Evolutionary conservation across 1,140 invertebrate species (phyloP), one percentile per base, ranked within the genome.

Genomic region (Battus philenor): DNA sequence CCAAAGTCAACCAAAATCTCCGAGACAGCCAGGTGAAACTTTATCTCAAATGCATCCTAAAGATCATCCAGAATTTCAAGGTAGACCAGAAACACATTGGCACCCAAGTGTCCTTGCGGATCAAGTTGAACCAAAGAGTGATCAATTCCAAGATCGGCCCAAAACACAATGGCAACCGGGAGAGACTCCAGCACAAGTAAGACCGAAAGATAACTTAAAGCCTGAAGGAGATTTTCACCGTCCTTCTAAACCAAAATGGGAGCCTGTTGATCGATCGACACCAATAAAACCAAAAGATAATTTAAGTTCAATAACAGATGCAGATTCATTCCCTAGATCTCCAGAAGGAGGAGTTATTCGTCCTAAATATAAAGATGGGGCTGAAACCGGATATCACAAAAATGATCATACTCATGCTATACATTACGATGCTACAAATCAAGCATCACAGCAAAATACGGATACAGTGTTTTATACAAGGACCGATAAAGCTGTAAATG

Each of bases 171-270:
- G 87, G 49, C 86, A 88, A 61, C 69, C 86, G 10, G 76, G 68
- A 6, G 88, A 89, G 59, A 79, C 86, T 20, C 87, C 88, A 1
- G 69, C 82, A 15, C 73, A 86, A 22, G 77, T 80, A 26, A 83
- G 82, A n/a, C 82, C 79, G 18, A 67, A 80, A 18, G 90, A 90
- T 54, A 91, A 91, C 69, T 64, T 91, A 1, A 87, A 78, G 58
- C 87, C 90, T 11, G 92, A 93, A 69, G 91, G 92, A 26, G 89
- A 91, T 73, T 93, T 90, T 64, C 86, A 88, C 44, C 24, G 68
- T 48, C 62, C 80, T 11, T 44, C 68, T 29, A 59, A 68, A 57
- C 47, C 72, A 20, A 53, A 85, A 71, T 64, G 75, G 79, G 58
- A 69, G 44, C 46, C 76, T 48, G 55, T 88, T 48, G 73, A 82